Conservation (phyloP, 64 coral and sea anemone species). For the Platygyra sinensis region DNA sequence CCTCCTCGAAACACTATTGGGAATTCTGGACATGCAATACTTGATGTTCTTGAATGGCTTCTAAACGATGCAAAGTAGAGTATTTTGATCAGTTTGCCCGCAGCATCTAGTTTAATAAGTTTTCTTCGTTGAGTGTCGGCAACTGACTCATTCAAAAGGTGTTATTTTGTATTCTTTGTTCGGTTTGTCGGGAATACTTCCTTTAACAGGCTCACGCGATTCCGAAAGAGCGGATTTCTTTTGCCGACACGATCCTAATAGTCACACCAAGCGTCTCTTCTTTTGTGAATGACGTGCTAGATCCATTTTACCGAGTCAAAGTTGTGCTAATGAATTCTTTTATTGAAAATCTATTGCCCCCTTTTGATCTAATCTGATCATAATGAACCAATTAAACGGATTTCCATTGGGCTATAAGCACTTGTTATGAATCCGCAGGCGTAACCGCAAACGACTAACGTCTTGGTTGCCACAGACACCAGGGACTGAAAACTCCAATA, state of each 20-base stretch:
- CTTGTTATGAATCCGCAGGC: neutral
- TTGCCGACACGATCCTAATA: slow-evolving; percentile 7
- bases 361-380: slow-evolving; percentile 30
- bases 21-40: neutral
- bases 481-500: neutral
- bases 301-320: neutral
- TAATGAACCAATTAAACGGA: slow-evolving; percentile 29
- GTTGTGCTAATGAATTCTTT: slow-evolving; percentile 5
- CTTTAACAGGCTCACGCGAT: slow-evolving; percentile 13
- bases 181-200: neutral
- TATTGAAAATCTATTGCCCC: neutral
- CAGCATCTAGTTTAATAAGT: neutral
- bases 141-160: neutral
- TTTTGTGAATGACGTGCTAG: neutral
- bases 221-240: neutral
- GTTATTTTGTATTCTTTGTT: slow-evolving; percentile 11
- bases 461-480: neutral
- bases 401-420: slow-evolving; percentile 18
- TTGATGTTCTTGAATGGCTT: neutral
- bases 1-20: neutral
- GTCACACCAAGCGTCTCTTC: neutral
- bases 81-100: neutral
- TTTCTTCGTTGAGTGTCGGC: neutral
- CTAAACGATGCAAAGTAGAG: neutral
- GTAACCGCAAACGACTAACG: neutral